Evolutionary conservation across 2,888 invertebrate species (phyloP).

Genomic region (Oconnorella tubifera): DNA sequence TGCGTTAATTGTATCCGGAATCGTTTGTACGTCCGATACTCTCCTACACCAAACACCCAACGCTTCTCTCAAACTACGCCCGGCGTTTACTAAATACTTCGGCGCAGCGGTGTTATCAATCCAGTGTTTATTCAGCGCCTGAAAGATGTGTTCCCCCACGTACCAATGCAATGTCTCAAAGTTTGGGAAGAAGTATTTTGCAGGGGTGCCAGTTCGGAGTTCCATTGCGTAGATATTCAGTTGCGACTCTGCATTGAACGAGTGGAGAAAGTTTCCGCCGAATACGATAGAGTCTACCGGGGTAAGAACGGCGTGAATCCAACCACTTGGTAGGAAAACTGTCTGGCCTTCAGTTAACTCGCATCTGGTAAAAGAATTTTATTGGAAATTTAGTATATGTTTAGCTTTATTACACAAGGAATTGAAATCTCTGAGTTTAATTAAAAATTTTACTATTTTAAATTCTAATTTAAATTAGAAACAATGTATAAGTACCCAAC

Average conservation of each 20-base stretch:
- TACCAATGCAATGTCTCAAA: slow-evolving; percentile 23
- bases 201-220: slow-evolving; percentile 14
- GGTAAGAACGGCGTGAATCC: not conserved
- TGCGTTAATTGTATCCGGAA: not conserved
- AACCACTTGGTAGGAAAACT: not conserved
- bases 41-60: not conserved
- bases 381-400: too few relatives aligned
- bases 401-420: too few relatives aligned
- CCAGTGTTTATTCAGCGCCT: not conserved
- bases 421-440: too few relatives aligned
- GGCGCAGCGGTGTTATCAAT: not conserved
- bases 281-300: not conserved
- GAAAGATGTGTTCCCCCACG: slow-evolving; percentile 8
- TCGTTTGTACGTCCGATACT: not conserved
- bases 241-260: not conserved
- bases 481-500: too few relatives aligned
- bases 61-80: not conserved
- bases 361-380: too few relatives aligned
- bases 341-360: not conserved
- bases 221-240: slow-evolving; percentile 17
- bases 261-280: not conserved
- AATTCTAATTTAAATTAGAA: too few relatives aligned
- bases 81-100: not conserved
- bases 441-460: too few relatives aligned
- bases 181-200: slow-evolving; percentile 22